Base-by-base conservation (phyloP, 2,888 invertebrate species). In the Tiliacea citrago region DNA sequence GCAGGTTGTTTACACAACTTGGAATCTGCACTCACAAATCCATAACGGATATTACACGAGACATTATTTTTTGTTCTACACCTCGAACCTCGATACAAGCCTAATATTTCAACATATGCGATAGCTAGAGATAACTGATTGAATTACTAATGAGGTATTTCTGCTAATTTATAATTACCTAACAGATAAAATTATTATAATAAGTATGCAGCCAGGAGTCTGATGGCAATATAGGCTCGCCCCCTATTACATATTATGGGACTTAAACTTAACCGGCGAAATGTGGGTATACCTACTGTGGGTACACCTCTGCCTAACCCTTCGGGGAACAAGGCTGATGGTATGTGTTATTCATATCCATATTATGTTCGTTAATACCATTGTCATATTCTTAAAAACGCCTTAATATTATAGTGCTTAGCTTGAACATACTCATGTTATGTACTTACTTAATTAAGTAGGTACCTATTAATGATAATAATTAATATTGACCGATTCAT, bases 1-100 rank as follows among this genome's bases (percentile, higher is more conserved):
- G 82, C 84, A 82, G 73, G 68, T 83, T 88, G 89, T 89, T 91
- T 91, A 83, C 90, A 88, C 90, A 91, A 91, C 86, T 79, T 69
- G 61, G 57, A 66, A 61, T 62, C 79, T 71, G 73, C 72, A 68
- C 62, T 79, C 73, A 77, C 73, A 68, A 70, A 65, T 77, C 65
- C 72, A 72, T 62, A 58, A 47, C 75, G 77, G 67, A 85, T 68
- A 68, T 65, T 73, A 51, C 73, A 70, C n/a, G n/a, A 83, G 24
- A 66, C 45, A 61, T 53, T 39, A 16, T 57, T 75, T 72, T 71
- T 66, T 72, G 13, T 55, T 61, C 55, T 39, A 57, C 29, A 24
- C n/a, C 21, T 16, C n/a, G 16, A 62, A 62, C 16, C 61, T 21
- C 55, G 29, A 62, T 55, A 24, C 29, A 49, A 51, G 12, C 18